Percentiles rank a stretch among this genome's conserved stretches.
These are phyloP conservation scores for Eospalax fontanierii DNA, from an alignment of 2,797 vertebrate species.

Conservation along the genomic window DNA sequence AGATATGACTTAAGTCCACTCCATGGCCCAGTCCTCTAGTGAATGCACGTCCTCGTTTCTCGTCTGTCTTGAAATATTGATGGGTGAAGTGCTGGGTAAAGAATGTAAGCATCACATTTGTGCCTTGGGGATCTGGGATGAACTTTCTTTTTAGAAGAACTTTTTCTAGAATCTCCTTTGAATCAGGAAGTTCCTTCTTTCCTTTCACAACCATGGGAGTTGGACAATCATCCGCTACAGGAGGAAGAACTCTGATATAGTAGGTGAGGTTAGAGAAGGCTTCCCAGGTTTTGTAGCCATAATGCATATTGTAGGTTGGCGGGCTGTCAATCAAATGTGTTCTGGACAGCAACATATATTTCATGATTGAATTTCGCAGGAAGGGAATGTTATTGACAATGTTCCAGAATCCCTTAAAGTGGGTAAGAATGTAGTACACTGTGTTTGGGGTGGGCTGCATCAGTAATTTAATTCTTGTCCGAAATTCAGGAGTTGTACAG, in stretches of 20 bases:
- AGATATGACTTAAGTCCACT: conserved; percentile 96
- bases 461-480: conserved; percentile 93
- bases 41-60: conserved; percentile 95
- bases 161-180: conserved; percentile 93
- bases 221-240: conserved; percentile 94
- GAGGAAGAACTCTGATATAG: conserved; percentile 95
- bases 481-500: conserved; percentile 94
- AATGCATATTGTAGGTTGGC: conserved; percentile 95
- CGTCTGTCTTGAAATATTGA: conserved; percentile 97
- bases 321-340: conserved; percentile 97
- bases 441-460: conserved; percentile 95
- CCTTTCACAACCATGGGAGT: conserved; percentile 97
- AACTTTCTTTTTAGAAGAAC: conserved; percentile 95
- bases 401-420: conserved; percentile 96
- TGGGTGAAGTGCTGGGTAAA: conserved; percentile 98
- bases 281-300: conserved; percentile 97
- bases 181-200: conserved; percentile 95
- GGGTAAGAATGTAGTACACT: conserved; percentile 96
- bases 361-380: conserved; percentile 94
- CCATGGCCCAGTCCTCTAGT: conserved; percentile 94
- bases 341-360: conserved; percentile 95
- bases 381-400: conserved; percentile 96
- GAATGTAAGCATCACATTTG: conserved; percentile 97
- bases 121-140: conserved; percentile 96
- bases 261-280: conserved; percentile 96